Percentiles rank a stretch among this genome's conserved stretches.
phyloP scores from a whole-genome alignment of 1,140 invertebrate species.

The Zophobas morio region DNA sequence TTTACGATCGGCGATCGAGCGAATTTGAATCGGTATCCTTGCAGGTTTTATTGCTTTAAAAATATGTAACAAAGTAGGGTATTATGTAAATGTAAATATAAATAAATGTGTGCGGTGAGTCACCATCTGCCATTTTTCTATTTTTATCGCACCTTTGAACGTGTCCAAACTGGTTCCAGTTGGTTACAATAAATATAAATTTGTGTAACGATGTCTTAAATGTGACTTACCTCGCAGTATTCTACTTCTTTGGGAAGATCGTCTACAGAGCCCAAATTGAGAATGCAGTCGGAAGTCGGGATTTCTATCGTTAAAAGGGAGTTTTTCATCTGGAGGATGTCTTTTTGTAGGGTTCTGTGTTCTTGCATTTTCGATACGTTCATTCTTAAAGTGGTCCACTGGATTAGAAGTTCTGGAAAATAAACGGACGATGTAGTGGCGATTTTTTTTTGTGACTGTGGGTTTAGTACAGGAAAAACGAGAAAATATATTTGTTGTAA shows the following conservation, averaged over 20 bases:
- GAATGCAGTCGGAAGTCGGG: conserved; percentile 49
- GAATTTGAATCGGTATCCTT: too few relatives aligned
- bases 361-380: conserved; percentile 63
- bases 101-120: background rate
- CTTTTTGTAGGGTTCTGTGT: conserved; percentile 62
- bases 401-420: conserved; percentile 63
- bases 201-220: background rate
- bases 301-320: conserved; percentile 56
- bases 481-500: conserved; percentile 25
- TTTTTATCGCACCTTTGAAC: conserved; percentile 2
- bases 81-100: background rate
- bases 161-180: background rate
- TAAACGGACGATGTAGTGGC: conserved; percentile 12
- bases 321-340: conserved; percentile 61
- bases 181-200: background rate
- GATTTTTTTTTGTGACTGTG: background rate
- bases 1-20: too few relatives aligned
- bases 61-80: background rate
- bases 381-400: conserved; percentile 63
- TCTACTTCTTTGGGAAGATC: conserved; percentile 61
- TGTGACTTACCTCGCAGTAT: conserved; percentile 58
- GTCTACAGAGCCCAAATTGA: conserved; percentile 53
- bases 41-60: too few relatives aligned
- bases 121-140: background rate
- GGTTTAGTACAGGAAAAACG: conserved; percentile 33